Base-by-base conservation (phyloP, 2,888 invertebrate genomes). In the Hanleya hanleyi region DNA sequence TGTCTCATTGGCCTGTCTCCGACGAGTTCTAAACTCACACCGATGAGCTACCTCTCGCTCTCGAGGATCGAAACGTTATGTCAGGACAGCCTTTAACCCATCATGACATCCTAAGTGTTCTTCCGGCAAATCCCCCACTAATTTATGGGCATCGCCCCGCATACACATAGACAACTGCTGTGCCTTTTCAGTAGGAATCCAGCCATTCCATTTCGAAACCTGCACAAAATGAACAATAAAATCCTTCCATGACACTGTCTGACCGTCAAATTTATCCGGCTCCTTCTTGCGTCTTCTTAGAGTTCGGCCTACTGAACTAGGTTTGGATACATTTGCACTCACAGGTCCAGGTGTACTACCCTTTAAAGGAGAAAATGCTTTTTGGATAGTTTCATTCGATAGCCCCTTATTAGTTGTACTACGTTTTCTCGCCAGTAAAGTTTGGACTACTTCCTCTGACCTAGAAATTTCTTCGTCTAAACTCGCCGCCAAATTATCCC, bases 21-120 rank as follows among this genome's bases (percentile, higher is more conserved):
- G 22, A 9, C 62, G 32, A 12, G 32, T 22, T 6, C 72, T 29
- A 41, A 75, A 75, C 35, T 75, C 62, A 32, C 62, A 62, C 9
- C 32, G 33, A 33, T 32, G 15, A 6, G 15, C 33, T 22, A 62
- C 12, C 33, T 62, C 36, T 15, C 33, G 22, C 15, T 62, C 62
- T 15, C 12, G 33, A 6, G 33, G 62, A 15, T 62, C 22, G 33
- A 62, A 62, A 7, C 62, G 15, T 62, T 9, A 32, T 7, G 33
- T 32, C 33, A 62, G 32, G 7, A 33, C 33, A 5, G 62, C 26
- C 22, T 33, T 35, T 33, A 62, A 22, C 7, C 9, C 9, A 9
- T 32, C 62, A 32, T 62, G 32, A 12, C 32, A 9, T 32, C 32
- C 12, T 18, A 62, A 7, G 5, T 15, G 33, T 5, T 22, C 33